These are phyloP conservation scores for Aurelia aurita DNA, from an alignment of 30 jellyfish, hydroid and myxozoan species.

Conservation along the genomic window DNA sequence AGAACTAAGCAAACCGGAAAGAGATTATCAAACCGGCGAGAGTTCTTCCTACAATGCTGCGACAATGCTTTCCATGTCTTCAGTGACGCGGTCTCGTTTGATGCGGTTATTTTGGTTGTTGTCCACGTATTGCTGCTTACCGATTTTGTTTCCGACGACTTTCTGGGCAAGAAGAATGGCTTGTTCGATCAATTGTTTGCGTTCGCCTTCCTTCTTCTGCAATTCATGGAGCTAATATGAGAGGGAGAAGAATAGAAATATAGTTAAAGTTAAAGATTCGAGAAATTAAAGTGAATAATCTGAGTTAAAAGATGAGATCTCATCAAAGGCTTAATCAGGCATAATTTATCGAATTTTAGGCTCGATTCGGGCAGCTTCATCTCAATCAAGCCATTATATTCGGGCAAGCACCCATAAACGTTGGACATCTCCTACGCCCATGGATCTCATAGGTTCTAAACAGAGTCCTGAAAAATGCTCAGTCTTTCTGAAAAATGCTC, in stretches of 20 bases:
- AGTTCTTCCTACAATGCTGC: slow-evolving; percentile 55
- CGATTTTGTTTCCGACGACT: slow-evolving; percentile 83
- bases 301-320: not conserved
- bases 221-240: slow-evolving; percentile 78
- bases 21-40: too few species aligned
- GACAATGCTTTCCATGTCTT: slow-evolving; percentile 76
- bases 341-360: too few species aligned
- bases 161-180: slow-evolving; percentile 73
- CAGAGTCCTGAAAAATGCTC: too few species aligned
- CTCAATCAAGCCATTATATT: too few species aligned
- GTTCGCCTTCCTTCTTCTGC: slow-evolving; percentile 87
- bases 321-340: too few species aligned
- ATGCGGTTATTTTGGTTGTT: slow-evolving; percentile 70
- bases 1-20: too few species aligned
- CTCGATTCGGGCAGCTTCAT: too few species aligned
- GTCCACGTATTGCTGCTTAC: slow-evolving; percentile 87
- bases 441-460: too few species aligned
- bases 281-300: not conserved
- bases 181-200: slow-evolving; percentile 83
- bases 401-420: too few species aligned
- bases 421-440: too few species aligned
- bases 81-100: slow-evolving; percentile 84
- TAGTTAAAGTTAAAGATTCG: not conserved
- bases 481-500: too few species aligned
- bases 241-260: not conserved